These are phyloP conservation scores for Plotosus lineatus DNA, from an alignment of 2,113 vertebrate genomes.

Conservation along the genomic window DNA sequence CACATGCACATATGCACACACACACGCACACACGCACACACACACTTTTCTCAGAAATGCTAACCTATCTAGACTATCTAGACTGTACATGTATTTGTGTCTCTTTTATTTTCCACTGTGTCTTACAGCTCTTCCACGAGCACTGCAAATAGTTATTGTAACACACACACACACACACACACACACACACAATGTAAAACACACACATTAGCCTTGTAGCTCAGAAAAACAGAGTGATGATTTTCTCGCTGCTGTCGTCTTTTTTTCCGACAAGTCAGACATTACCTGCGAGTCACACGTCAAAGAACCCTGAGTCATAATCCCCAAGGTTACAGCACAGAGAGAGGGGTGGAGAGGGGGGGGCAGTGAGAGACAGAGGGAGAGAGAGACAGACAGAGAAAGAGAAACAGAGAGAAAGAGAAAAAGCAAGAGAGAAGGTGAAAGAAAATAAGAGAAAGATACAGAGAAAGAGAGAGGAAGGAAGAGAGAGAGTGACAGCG, in stretches of 20 bases:
- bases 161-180: conserved; percentile 39
- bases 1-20: background rate
- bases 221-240: conserved; percentile 39
- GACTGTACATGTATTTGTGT: background rate
- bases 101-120: conserved; percentile 27
- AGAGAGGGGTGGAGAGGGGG: background rate
- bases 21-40: background rate
- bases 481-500: background rate
- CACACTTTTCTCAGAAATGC: background rate
- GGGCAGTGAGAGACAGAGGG: background rate
- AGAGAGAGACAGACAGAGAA: background rate
- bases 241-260: conserved; percentile 38
- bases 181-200: conserved; percentile 16
- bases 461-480: background rate
- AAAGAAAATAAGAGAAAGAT: too few species aligned
- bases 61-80: background rate
- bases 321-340: conserved; percentile 36
- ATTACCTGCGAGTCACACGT: conserved; percentile 37
- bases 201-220: conserved; percentile 18
- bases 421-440: background rate
- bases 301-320: conserved; percentile 44
- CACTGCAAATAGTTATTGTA: conserved; percentile 9
- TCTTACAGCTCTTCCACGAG: conserved; percentile 8
- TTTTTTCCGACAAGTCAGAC: conserved; percentile 44
- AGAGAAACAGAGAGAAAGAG: background rate